Conservation (phyloP, 2,797 vertebrate species). For the Sphaeramia orbicularis region DNA sequence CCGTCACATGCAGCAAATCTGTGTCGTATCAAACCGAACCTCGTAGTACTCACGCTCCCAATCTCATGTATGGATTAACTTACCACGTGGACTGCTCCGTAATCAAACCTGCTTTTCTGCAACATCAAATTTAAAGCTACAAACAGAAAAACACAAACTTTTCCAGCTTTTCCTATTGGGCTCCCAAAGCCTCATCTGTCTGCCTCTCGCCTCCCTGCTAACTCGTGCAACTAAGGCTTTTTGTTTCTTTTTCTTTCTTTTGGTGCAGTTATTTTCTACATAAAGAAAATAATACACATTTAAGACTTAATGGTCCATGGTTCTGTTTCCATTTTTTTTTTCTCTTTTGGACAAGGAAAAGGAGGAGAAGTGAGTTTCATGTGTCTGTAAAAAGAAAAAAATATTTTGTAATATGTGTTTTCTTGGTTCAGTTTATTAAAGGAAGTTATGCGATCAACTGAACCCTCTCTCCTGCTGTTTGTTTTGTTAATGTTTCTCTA, state of each 20-base stretch:
- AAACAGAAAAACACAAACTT: slow-evolving; percentile 30
- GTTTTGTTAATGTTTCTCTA: slow-evolving; percentile 19
- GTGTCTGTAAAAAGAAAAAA: slow-evolving; percentile 86
- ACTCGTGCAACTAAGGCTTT: slow-evolving; percentile 57
- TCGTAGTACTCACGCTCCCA: slow-evolving; percentile 39
- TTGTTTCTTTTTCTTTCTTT: slow-evolving; percentile 50
- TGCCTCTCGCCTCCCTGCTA: slow-evolving; percentile 48
- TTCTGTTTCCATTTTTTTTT: slow-evolving; percentile 67
- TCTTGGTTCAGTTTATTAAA: slow-evolving; percentile 91
- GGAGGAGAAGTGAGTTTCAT: slow-evolving; percentile 63
- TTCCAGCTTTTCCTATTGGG: slow-evolving; percentile 41
- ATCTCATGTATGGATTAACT: slow-evolving; percentile 44
- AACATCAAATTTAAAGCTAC: slow-evolving; percentile 42
- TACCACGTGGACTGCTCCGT: slow-evolving; percentile 29
- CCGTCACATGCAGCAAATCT: slow-evolving; percentile 25
- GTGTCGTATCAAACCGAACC: slow-evolving; percentile 50
- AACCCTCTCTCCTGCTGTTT: slow-evolving; percentile 39
- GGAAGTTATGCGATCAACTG: slow-evolving; percentile 88
- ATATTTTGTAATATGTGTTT: slow-evolving; percentile 93
- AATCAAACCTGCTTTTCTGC: slow-evolving; percentile 35
- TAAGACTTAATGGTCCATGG: slow-evolving; percentile 55
- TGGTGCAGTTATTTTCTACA: slow-evolving; percentile 74
- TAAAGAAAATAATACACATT: slow-evolving; percentile 57
- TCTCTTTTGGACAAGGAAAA: slow-evolving; percentile 63
- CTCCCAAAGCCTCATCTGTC: slow-evolving; percentile 48